Evolutionary conservation across 2,113 vertebrate species (phyloP).

Genomic region (Rhynchomys soricoides): DNA sequence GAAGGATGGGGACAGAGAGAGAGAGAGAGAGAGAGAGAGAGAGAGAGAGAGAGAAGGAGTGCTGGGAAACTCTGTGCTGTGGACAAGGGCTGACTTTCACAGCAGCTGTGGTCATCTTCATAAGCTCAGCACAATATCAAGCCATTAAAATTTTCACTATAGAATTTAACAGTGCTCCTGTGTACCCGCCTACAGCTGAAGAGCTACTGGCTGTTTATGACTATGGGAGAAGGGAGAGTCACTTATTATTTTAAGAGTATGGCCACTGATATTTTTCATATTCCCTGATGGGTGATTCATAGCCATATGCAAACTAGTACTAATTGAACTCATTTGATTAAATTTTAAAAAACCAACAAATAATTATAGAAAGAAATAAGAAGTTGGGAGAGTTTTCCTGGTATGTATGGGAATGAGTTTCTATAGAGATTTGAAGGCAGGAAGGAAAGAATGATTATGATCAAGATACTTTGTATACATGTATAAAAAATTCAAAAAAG

Average conservation of each 20-base stretch:
- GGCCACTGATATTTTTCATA: neutral
- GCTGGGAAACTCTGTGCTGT: neutral
- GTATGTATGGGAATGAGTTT: neutral
- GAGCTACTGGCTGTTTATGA: neutral
- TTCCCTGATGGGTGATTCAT: neutral
- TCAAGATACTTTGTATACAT: neutral
- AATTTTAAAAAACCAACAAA: neutral
- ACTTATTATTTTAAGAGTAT: neutral
- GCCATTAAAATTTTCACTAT: neutral
- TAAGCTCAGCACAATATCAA: neutral
- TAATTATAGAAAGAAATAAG: neutral
- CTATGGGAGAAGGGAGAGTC: neutral
- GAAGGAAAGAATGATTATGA: neutral
- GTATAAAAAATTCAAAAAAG: neutral
- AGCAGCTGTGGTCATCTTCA: neutral
- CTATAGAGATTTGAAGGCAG: neutral
- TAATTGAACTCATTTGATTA: neutral
- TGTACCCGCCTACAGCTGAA: neutral
- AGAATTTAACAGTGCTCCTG: neutral
- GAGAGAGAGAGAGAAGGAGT: neutral
- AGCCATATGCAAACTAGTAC: neutral
- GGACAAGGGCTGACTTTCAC: neutral
- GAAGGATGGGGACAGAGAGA: neutral
- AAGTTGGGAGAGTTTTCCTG: neutral
- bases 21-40: too few species aligned